These are phyloP conservation scores for Acrocera orbiculus DNA, from an alignment of 2,888 invertebrate species.

Conservation along the genomic window DNA sequence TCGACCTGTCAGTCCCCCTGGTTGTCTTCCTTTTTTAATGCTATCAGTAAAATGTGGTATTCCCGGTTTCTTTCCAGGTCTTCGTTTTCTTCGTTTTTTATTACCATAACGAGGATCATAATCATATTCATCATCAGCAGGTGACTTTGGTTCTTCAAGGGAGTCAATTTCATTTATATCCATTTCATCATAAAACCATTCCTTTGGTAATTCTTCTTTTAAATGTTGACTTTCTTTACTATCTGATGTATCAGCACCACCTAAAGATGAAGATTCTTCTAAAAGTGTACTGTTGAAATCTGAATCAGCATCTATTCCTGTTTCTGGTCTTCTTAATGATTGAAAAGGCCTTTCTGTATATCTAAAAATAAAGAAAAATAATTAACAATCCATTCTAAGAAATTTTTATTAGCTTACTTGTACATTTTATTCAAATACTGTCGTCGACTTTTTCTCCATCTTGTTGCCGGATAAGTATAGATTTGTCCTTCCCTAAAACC, in stretches of 20 bases:
- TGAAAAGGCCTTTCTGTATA: conserved; percentile 30
- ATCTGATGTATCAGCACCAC: conserved; percentile 36
- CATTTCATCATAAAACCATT: conserved; percentile 80
- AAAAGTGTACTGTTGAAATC: conserved; percentile 28
- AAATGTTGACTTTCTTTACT: conserved; percentile 69
- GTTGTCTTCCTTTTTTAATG: conserved; percentile 10
- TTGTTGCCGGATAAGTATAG: conserved; percentile 75
- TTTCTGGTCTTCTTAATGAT: conserved; percentile 23
- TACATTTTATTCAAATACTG: conserved; percentile 50
- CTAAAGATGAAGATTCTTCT: conserved; percentile 29
- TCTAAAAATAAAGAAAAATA: conserved; percentile 13
- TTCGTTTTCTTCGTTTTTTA: conserved; percentile 30
- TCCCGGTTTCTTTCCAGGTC: conserved; percentile 23
- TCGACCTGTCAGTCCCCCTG: conserved; percentile 20
- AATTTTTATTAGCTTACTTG: conserved; percentile 18
- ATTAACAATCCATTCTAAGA: background rate
- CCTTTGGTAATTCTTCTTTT: conserved; percentile 63
- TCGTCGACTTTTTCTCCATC: conserved; percentile 82
- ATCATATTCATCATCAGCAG: conserved; percentile 83
- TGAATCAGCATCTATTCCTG: conserved; percentile 15
- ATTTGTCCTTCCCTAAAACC: conserved; percentile 77
- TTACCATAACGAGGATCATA: conserved; percentile 45
- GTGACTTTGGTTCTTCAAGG: conserved; percentile 79
- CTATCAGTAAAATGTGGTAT: conserved; percentile 1
- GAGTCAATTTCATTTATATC: conserved; percentile 83